A percentile compares a stretch with the other conserved stretches of the same genome.
Conservation (phyloP, 2,113 vertebrate species). For the Urocolius indicus region DNA sequence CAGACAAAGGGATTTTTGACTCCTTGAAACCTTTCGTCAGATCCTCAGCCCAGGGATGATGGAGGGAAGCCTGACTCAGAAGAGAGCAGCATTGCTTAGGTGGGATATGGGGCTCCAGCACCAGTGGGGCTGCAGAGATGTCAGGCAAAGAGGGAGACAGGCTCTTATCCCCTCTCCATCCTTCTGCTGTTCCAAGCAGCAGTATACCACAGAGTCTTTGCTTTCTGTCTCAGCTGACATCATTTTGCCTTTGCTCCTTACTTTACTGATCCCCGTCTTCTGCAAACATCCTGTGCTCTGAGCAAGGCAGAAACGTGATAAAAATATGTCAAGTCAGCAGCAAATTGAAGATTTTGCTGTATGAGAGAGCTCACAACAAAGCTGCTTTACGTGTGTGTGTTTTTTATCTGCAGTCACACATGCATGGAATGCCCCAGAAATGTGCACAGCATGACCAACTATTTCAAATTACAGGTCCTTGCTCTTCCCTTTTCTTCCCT, state of each 20-base stretch:
- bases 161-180: not conserved
- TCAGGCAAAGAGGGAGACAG: not conserved
- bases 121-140: not conserved
- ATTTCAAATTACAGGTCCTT: not conserved
- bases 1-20: not conserved
- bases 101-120: not conserved
- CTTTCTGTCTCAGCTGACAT: not conserved
- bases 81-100: not conserved
- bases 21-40: not conserved
- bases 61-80: not conserved
- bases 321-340: not conserved
- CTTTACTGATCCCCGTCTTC: not conserved
- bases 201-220: not conserved
- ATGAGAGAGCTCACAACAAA: not conserved
- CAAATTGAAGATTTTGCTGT: not conserved
- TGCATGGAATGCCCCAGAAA: constrained; percentile 27
- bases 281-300: not conserved
- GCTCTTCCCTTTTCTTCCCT: not conserved
- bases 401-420: constrained; percentile 9
- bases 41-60: not conserved
- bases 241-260: not conserved
- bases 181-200: not conserved
- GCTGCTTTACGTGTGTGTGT: not conserved
- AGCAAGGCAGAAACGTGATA: not conserved
- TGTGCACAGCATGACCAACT: not conserved